Base-by-base conservation (phyloP, 2,113 vertebrate species). In the Cavia porcellus region DNA sequence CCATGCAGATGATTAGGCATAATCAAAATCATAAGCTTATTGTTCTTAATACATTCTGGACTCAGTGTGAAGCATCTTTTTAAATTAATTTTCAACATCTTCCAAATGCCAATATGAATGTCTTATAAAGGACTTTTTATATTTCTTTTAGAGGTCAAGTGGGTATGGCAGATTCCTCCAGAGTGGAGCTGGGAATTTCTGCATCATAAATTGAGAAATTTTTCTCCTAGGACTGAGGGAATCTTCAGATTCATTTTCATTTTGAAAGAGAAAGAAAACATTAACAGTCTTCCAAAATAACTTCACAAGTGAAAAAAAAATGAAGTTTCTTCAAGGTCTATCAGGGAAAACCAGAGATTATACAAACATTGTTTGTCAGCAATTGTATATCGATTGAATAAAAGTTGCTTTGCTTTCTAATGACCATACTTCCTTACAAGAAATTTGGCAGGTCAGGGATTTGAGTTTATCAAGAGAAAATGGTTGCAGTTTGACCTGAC, bases 401-500 rank as follows among this genome's bases (percentile, higher is more conserved):
- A 85, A 97, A 85, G 79, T 89, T 86, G 20, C 47, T 97, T 96
- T 96, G 66, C 88, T 96, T 89, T 96, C 90, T 96, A 92, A 96
- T 94, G 94, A 90, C 94, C 32, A 62, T 11, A 11, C 86, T 95
- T 92, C 79, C 57, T 89, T 92, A 79, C 20, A 70, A 88, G 74
- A 68, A 96, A 90, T 38, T 50, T 91, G 80, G 90, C 81, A 96
- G 93, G 80, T 96, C 83, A 95, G 95, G 86, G 95, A 91, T 92
- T 97, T 96, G 66, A 92, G 88, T 94, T 97, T 97, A 95, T 80
- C 93, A 94, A 89, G 95, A 94, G 70, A 95, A 98, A 96, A 96
- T 92, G 57, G 28, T 95, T 96, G 79, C 47, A 50, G 66, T 90
- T 79, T 96, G 90, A 80, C 96, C 96, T 86, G 79, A 80, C 85